A percentile compares a stretch with the other conserved stretches of the same genome.
These are phyloP conservation scores for Caenorhabditis macrosperma DNA, from an alignment of 2,888 invertebrate species.

Conservation along the genomic window DNA sequence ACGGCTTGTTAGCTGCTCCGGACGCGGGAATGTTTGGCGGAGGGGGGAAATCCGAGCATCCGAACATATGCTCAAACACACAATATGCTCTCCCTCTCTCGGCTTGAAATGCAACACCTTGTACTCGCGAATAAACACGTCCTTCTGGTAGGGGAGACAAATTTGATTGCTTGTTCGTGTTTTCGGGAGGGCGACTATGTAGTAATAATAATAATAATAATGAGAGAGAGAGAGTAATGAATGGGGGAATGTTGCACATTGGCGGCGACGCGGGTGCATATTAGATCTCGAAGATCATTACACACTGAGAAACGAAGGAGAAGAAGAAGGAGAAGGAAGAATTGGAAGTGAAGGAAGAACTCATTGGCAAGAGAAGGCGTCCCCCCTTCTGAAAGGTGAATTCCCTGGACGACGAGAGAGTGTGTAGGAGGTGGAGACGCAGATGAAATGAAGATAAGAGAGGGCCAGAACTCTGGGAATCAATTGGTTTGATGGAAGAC, in stretches of 20 bases:
- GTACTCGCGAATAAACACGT: constrained; percentile 40
- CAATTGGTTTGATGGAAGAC: constrained; percentile 57
- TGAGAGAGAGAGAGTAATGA: constrained; percentile 32
- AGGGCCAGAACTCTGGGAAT: constrained; percentile 44
- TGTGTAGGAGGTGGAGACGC: constrained; percentile 27
- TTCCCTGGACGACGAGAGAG: constrained; percentile 50
- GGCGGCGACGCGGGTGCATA: background rate
- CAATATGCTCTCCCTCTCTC: constrained; percentile 31
- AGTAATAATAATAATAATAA: constrained; percentile 44
- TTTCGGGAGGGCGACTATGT: too few relatives aligned
- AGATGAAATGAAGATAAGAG: constrained; percentile 53
- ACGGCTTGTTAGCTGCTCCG: constrained; percentile 21
- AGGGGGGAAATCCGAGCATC: constrained; percentile 42
- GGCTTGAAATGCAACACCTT: constrained; percentile 58
- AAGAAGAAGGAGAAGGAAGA: background rate
- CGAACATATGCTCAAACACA: constrained; percentile 54
- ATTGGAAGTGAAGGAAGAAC: constrained; percentile 24
- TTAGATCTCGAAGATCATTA: background rate
- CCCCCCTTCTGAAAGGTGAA: constrained; percentile 40
- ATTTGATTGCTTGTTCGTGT: constrained; percentile 41
- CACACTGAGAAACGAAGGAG: background rate
- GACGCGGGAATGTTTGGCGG: constrained; percentile 49
- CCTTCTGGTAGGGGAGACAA: constrained; percentile 26
- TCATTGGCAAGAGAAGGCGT: constrained; percentile 31
- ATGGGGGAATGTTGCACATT: constrained; percentile 34